Evolutionary conservation across 2,888 invertebrate genomes (phyloP).

Genomic region (Phaedon cochleariae): DNA sequence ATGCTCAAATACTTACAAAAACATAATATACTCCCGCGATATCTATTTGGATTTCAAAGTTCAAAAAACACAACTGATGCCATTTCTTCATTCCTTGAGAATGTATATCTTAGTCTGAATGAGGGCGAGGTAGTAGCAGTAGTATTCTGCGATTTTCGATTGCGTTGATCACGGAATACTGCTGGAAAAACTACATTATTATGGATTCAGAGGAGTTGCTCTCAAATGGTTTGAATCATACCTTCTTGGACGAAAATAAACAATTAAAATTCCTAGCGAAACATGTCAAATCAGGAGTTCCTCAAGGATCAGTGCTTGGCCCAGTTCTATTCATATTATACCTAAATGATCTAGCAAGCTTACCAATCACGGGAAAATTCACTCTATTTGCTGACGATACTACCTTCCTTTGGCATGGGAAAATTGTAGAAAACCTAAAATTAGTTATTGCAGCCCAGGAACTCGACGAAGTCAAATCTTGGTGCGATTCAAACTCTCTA

Average conservation of each 20-base stretch:
- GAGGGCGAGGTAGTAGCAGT: neutral
- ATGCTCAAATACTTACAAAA: neutral
- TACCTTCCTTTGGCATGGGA: neutral
- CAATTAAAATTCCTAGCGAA: neutral
- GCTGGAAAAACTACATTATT: neutral
- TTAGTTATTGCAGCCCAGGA: slow-evolving; percentile 3
- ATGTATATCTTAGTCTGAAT: neutral
- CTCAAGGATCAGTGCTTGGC: slow-evolving; percentile 4
- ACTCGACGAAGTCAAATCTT: slow-evolving; percentile 10
- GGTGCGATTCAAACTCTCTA: neutral
- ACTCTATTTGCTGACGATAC: neutral
- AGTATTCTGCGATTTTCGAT: neutral
- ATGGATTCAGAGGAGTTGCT: neutral
- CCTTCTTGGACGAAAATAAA: neutral
- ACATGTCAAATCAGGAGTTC: too few relatives aligned
- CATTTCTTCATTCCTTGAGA: neutral
- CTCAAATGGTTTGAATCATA: neutral
- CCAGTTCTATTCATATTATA: neutral
- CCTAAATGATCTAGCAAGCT: neutral
- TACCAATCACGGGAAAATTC: neutral
- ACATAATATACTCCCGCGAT: too few relatives aligned
- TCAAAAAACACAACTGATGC: too few relatives aligned
- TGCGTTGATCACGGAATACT: neutral
- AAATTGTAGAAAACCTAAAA: slow-evolving; percentile 7
- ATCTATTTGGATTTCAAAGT: too few relatives aligned